Evolutionary conservation across 2,888 invertebrate genomes (phyloP), one percentile per base, ranked within the genome.

Genomic region (Cerastoderma edule): DNA sequence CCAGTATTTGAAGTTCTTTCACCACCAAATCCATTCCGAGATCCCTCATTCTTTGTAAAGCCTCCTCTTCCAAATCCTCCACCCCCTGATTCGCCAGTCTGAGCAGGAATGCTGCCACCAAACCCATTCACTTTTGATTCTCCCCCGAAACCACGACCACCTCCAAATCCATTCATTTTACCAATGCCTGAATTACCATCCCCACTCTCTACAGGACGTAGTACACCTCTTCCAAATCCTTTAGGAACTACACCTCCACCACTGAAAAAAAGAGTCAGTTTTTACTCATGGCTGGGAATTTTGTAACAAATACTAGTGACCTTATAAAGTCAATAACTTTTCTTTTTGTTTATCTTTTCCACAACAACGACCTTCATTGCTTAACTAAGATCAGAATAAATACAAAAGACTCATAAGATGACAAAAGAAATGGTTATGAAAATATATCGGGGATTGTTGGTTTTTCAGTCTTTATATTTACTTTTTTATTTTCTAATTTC

Each of bases 201-300:
- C 0, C 64, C 67, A 30, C 66, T 69, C 56, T 84, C 80, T 19
- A 75, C 75, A 44, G 79, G 75, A 66, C 80, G 65, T 28, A 87
- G 57, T 2, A 84, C 84, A 22, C 87, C 87, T 57, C 87, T 69
- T n/a, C 87, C 87, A 80, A 87, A 83, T 39, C 87, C 85, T 48
- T 69, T 69, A 16, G 56, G 56, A n/a, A n/a, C n/a, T 32, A 30
- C 68, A 28, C 56, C 56, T 22, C 57, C 50, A 16, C 8, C 8
- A 39, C 16, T 8, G 8, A 39, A 39, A 39, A 39, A 39, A 39
- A 39, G 16, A 39, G 8, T 39, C 8, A 39, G 16, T 13, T 39
- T 13, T 39, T 39, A 39, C 8, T 39, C 39, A 39, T n/a, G n/a
- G n/a, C n/a, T n/a, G n/a, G n/a, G n/a, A n/a, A n/a, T n/a, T n/a